A percentile compares a stretch with the other conserved stretches of the same genome.
These are phyloP conservation scores for Pachyramphus minor DNA, from an alignment of 2,113 vertebrate genomes.

Conservation along the genomic window DNA sequence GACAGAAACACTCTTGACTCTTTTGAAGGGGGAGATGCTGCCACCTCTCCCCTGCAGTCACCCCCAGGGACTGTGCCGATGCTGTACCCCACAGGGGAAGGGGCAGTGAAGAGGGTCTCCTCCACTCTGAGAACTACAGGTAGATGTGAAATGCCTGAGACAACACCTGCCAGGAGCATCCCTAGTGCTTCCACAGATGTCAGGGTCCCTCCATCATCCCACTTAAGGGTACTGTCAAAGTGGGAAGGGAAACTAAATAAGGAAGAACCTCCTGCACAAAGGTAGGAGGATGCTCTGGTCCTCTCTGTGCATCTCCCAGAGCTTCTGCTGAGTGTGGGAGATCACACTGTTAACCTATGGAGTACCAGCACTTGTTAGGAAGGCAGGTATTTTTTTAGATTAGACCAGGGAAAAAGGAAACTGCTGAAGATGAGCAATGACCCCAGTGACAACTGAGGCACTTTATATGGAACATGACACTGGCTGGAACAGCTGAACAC, in stretches of 20 bases:
- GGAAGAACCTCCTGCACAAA: neutral
- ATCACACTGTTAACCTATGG: neutral
- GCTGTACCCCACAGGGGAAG: rapidly evolving
- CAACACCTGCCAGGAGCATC: neutral
- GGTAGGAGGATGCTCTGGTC: neutral
- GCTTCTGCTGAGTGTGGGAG: neutral
- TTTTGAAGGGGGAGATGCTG: neutral
- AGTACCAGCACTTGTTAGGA: neutral
- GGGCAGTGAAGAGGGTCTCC: neutral
- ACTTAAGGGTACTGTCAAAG: neutral
- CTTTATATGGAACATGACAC: neutral
- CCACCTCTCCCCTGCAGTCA: neutral
- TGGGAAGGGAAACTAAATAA: neutral
- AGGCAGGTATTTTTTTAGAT: neutral
- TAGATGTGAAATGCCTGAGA: neutral
- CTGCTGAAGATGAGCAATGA: neutral
- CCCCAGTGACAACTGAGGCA: neutral
- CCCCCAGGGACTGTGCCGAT: rapidly evolving
- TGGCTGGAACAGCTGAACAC: neutral
- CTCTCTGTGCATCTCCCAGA: neutral
- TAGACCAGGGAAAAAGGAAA: neutral
- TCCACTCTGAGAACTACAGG: neutral
- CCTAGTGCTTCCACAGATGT: neutral
- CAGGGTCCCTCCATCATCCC: neutral
- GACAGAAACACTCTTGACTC: neutral